phyloP scores from a whole-genome alignment of 2,113 vertebrate species.

The Hydrochoerus hydrochaeris region DNA sequence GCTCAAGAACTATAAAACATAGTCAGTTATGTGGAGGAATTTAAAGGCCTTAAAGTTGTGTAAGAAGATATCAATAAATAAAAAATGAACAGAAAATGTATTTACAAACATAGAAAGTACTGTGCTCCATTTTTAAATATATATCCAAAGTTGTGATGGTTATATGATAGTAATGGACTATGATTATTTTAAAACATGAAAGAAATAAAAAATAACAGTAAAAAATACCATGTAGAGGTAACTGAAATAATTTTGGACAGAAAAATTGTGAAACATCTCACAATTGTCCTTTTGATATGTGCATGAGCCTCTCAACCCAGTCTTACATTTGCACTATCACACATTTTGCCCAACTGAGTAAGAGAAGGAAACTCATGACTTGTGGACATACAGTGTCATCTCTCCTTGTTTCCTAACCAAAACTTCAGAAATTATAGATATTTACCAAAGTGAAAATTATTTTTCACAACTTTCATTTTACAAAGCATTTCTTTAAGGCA shows the following conservation, averaged over 20 bases:
- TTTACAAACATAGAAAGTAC: too few species aligned
- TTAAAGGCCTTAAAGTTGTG: not conserved
- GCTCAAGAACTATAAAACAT: not conserved
- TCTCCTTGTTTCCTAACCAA: fast-evolving
- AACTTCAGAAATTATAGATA: not conserved
- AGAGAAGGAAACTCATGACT: not conserved
- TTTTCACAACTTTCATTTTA: not conserved
- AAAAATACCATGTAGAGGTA: too few species aligned
- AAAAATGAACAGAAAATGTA: not conserved
- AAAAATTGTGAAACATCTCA: too few species aligned
- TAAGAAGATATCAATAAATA: not conserved
- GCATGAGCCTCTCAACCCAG: not conserved
- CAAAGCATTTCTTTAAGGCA: not conserved
- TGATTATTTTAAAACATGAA: too few species aligned
- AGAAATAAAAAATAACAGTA: too few species aligned
- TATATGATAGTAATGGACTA: too few species aligned
- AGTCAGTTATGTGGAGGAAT: not conserved
- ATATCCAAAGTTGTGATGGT: too few species aligned
- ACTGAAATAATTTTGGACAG: too few species aligned
- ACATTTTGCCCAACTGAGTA: not conserved
- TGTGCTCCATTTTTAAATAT: too few species aligned
- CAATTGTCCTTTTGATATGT: not conserved
- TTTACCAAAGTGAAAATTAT: not conserved
- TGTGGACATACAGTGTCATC: not conserved
- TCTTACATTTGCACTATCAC: not conserved